phyloP scores from a whole-genome alignment of 2,113 vertebrate species.

The Petroica traversi region DNA sequence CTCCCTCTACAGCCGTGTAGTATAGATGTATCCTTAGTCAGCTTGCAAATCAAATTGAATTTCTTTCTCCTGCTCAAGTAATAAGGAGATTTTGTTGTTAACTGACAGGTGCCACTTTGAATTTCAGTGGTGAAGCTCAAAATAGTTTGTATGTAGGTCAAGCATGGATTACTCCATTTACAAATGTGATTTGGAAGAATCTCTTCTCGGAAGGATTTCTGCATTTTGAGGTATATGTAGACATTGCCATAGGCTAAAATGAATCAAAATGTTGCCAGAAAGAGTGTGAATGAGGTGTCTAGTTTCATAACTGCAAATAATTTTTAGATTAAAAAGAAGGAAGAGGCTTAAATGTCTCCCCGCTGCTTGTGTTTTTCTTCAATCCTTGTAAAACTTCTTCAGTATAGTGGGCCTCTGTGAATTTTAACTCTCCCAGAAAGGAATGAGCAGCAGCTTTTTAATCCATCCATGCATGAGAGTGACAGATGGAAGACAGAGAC shows the following conservation, averaged over 20 bases:
- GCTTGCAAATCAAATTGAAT: slow-evolving; percentile 18
- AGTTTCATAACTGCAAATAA: background rate
- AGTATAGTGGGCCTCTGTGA: background rate
- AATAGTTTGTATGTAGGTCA: slow-evolving; percentile 36
- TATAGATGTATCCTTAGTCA: slow-evolving; percentile 2
- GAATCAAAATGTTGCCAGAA: background rate
- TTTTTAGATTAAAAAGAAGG: slow-evolving; percentile 13
- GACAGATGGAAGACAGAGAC: background rate
- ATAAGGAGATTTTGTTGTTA: slow-evolving; percentile 26
- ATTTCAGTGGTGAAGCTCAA: slow-evolving; percentile 12
- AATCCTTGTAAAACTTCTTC: background rate
- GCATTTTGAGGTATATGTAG: background rate
- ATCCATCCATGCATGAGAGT: background rate
- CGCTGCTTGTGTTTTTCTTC: background rate
- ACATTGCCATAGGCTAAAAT: background rate
- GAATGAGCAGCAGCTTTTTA: background rate
- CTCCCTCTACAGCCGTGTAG: background rate
- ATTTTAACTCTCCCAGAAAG: background rate
- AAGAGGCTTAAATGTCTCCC: background rate
- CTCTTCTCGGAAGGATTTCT: slow-evolving; percentile 7
- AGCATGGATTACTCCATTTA: slow-evolving; percentile 31
- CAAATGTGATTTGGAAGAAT: background rate
- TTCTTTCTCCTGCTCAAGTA: slow-evolving; percentile 2
- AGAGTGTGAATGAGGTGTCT: background rate
- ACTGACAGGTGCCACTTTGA: slow-evolving; percentile 48